Conservation (phyloP, 2,797 vertebrate genomes). For the Simalia tracyae region DNA sequence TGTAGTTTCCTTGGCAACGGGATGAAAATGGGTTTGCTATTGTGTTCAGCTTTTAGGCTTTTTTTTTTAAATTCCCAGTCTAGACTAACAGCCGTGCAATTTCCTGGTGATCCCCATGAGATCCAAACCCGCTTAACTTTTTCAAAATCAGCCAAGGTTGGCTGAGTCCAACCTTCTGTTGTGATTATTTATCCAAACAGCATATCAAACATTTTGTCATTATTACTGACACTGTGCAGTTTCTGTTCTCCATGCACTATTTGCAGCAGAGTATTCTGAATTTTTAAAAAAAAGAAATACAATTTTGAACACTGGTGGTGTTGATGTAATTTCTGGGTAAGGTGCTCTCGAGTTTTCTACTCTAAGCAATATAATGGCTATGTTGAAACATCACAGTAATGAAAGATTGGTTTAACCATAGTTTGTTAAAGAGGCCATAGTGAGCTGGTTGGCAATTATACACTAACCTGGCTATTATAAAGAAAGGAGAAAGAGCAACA, state of each 20-base stretch:
- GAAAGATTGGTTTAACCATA: neutral
- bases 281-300: neutral
- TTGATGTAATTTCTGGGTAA: neutral
- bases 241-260: neutral
- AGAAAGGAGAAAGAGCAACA: neutral
- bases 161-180: neutral
- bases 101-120: neutral
- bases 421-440: neutral
- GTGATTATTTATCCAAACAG: neutral
- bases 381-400: neutral
- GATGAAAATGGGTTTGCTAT: neutral
- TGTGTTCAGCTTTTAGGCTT: neutral
- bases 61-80: neutral
- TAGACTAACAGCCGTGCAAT: neutral
- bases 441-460: neutral
- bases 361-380: neutral
- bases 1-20: neutral
- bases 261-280: neutral
- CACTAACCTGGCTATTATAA: neutral
- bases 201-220: neutral
- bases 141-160: neutral
- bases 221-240: neutral
- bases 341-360: neutral
- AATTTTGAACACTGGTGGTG: neutral
- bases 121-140: neutral